A percentile compares a stretch with the other conserved stretches of the same genome.
Evolutionary conservation across 2,113 vertebrate genomes (phyloP).

Genomic region (Donacobius atricapilla): DNA sequence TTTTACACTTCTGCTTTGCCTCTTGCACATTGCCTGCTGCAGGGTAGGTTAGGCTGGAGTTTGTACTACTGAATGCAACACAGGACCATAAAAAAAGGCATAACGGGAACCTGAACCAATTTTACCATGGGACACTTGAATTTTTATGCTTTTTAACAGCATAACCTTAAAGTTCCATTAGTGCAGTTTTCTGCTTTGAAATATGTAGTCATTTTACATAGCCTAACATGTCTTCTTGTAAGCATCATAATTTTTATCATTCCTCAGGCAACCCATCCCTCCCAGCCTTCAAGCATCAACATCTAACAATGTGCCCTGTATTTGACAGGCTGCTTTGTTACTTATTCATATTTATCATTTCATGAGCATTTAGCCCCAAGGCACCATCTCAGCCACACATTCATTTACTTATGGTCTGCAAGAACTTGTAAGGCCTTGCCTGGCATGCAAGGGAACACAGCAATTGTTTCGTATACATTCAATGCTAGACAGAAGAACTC

Average conservation of each 20-base stretch:
- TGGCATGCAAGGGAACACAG: neutral
- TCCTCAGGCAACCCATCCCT: slow-evolving; percentile 10
- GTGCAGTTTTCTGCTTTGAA: neutral
- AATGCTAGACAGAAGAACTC: neutral
- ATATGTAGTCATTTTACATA: neutral
- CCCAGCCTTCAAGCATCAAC: neutral
- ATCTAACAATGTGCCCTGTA: neutral
- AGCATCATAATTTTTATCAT: slow-evolving; percentile 13
- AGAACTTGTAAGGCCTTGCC: slow-evolving; percentile 1
- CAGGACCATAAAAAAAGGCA: neutral
- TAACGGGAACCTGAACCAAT: neutral
- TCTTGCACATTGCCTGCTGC: neutral
- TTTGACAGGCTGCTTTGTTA: slow-evolving; percentile 14
- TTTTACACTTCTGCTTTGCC: neutral
- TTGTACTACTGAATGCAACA: neutral
- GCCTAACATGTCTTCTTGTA: neutral
- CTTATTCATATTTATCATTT: slow-evolving; percentile 19
- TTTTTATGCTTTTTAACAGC: neutral
- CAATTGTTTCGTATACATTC: neutral
- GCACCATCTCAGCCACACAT: neutral
- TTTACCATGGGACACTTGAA: neutral
- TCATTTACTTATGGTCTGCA: neutral
- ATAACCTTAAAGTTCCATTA: neutral
- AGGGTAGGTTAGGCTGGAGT: neutral
- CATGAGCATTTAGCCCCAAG: neutral